Evolutionary conservation across 2,113 vertebrate genomes (phyloP).

Genomic region (Microcebus jonahi): DNA sequence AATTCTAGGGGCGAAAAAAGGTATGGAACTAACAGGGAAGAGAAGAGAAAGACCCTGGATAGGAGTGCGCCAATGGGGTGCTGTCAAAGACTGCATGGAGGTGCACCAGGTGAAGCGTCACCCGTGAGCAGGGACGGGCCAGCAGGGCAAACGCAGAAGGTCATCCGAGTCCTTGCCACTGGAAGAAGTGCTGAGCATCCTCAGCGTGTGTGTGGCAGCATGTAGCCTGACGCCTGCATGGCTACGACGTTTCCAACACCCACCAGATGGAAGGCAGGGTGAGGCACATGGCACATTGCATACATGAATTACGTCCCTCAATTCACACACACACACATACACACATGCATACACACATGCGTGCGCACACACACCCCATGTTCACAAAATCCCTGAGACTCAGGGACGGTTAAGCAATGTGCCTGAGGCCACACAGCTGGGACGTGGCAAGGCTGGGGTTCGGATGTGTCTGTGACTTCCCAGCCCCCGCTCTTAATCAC

Average conservation of each 20-base stretch:
- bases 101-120: background rate
- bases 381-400: background rate
- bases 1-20: background rate
- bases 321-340: background rate
- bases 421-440: background rate
- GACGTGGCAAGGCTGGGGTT: background rate
- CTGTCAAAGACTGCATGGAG: background rate
- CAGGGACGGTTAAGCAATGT: background rate
- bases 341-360: background rate
- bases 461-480: background rate
- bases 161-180: background rate
- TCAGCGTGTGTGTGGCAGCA: too few relatives aligned
- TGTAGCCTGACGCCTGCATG: background rate
- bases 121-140: background rate
- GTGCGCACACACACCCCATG: too few relatives aligned
- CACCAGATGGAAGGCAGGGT: background rate
- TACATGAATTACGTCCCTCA: background rate
- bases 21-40: background rate
- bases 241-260: background rate
- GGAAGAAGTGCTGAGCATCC: background rate
- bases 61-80: fast-evolving
- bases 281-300: background rate
- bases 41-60: background rate
- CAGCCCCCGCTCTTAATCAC: background rate
- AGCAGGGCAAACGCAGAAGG: background rate